Evolutionary conservation across 2,888 invertebrate species (phyloP), one percentile per base, ranked within the genome.

Genomic region (Ochlodes sylvanus): DNA sequence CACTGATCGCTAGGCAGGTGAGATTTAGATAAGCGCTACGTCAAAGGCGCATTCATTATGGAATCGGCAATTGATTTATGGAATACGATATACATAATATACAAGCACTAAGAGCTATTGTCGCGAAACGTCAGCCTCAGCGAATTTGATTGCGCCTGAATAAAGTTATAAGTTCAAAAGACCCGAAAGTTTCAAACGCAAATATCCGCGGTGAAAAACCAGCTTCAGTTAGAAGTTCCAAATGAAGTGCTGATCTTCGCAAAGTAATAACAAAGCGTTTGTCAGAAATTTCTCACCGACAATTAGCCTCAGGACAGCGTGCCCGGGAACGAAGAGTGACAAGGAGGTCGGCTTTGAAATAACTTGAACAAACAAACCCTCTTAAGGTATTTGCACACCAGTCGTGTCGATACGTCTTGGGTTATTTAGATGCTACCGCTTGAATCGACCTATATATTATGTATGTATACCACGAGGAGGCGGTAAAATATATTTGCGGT

Each of bases 301-400:
- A 82, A 83, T 84, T 84, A 85, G 77, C 76, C 76, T 69, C 63
- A 74, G 77, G 77, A 76, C 76, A 76, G 77, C 72, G 75, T 77
- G 60, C 32, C 42, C 52, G 66, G 70, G 74, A 81, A 84, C 82
- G 79, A 84, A 81, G 84, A 85, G 80, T 83, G 85, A 84, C 85
- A 79, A 27, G 42, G 52, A 54, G 66, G 60, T 67, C 66, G 54
- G 32, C 42, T 27, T 10, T 68, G 66, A 73, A 79, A 79, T 78
- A 71, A 80, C 74, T 78, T 61, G 70, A 73, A 83, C 84, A 84
- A 82, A 87, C 78, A 85, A 84, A 83, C 79, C 82, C 84, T 82
- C 78, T 68, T 66, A 63, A 54, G 60, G 38, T 52, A 44, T 27
- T 55, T 47, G 50, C 21, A 57, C 32, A 44, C 42, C 44, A 15